A percentile compares a stretch with the other conserved stretches of the same genome.
phyloP scores from a whole-genome alignment of 2,113 vertebrate species.

The Eolophus roseicapilla region DNA sequence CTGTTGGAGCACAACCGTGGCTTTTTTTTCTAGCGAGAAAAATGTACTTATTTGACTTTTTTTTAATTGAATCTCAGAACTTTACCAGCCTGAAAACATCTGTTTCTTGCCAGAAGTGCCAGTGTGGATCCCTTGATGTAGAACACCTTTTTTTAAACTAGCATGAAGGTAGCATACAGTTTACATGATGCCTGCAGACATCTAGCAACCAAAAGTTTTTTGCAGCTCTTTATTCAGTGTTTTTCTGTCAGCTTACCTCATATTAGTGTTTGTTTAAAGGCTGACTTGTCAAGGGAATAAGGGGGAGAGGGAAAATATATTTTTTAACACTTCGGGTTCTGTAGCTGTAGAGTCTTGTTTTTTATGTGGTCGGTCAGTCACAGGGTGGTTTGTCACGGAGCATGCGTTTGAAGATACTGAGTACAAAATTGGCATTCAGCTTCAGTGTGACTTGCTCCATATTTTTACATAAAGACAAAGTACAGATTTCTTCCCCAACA shows the following conservation, averaged over 20 bases:
- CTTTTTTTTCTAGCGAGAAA: background rate
- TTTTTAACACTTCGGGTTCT: slow-evolving; percentile 54
- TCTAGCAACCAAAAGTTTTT: slow-evolving; percentile 55
- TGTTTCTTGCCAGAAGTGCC: slow-evolving; percentile 70
- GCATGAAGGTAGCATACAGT: slow-evolving; percentile 56
- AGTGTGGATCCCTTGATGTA: slow-evolving; percentile 18
- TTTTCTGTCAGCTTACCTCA: slow-evolving; percentile 29
- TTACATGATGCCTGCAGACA: slow-evolving; percentile 50
- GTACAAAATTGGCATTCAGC: background rate
- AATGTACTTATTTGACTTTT: background rate
- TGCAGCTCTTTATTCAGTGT: slow-evolving; percentile 32
- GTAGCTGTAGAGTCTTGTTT: slow-evolving; percentile 31
- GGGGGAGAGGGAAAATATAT: slow-evolving; percentile 18
- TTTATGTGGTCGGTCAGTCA: background rate
- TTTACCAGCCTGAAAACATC: slow-evolving; percentile 40
- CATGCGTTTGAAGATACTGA: slow-evolving; percentile 2
- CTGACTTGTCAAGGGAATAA: slow-evolving; percentile 14
- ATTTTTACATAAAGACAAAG: background rate
- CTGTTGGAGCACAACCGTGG: background rate
- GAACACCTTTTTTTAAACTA: slow-evolving; percentile 46
- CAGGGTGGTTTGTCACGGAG: slow-evolving; percentile 22
- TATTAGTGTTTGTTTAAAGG: slow-evolving; percentile 28
- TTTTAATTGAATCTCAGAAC: background rate
- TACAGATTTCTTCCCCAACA: background rate
- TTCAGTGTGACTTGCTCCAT: background rate